phyloP scores from a whole-genome alignment of 2,888 invertebrate species.

The Andrena chrysosceles region DNA sequence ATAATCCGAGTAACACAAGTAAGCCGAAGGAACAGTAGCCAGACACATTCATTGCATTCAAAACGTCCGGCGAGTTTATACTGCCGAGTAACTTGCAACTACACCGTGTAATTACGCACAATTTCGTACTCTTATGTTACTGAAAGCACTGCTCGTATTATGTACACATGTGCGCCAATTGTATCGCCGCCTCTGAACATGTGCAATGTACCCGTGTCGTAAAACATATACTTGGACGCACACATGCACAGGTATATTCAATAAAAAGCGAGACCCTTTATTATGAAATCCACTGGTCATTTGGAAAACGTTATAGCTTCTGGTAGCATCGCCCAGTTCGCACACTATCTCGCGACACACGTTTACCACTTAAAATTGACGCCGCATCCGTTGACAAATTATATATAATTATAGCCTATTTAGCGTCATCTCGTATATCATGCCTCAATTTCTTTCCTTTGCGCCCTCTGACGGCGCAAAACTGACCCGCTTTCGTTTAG shows the following conservation, averaged over 20 bases:
- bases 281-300: not conserved
- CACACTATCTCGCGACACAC: not conserved
- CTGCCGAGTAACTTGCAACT: slow-evolving; percentile 36
- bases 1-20: slow-evolving; percentile 3
- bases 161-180: slow-evolving; percentile 1
- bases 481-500: not conserved
- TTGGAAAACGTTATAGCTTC: slow-evolving; percentile 4
- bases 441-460: slow-evolving; percentile 5
- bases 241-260: not conserved
- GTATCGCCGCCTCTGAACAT: slow-evolving; percentile 15
- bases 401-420: slow-evolving; percentile 17
- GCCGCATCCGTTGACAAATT: slow-evolving; percentile 24
- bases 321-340: slow-evolving; percentile 10
- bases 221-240: not conserved
- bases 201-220: not conserved
- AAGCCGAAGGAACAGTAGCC: slow-evolving; percentile 28
- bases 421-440: not conserved
- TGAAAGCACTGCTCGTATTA: slow-evolving; percentile 27
- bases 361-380: not conserved
- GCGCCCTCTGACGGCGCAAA: slow-evolving; percentile 1
- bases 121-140: slow-evolving; percentile 38
- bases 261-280: slow-evolving; percentile 30
- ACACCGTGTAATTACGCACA: slow-evolving; percentile 45
- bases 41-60: slow-evolving; percentile 2
- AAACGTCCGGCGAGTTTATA: slow-evolving; percentile 19